Evolutionary conservation across 2,888 invertebrate species (phyloP).

Genomic region (Caradrina kadenii): DNA sequence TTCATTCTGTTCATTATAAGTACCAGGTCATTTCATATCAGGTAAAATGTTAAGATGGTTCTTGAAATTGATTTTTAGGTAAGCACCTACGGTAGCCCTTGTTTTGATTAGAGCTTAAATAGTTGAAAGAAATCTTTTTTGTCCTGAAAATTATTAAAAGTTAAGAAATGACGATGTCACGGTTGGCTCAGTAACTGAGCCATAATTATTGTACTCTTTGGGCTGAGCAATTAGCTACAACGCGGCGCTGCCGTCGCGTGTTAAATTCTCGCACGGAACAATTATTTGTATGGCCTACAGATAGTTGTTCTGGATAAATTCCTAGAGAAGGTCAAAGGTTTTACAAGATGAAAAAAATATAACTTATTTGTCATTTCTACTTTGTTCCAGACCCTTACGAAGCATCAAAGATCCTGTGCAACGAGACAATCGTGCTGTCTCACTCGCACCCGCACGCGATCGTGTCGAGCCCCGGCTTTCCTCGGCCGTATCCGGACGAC

Average conservation of each 20-base stretch:
- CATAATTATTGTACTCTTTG: too few relatives aligned
- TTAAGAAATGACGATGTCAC: too few relatives aligned
- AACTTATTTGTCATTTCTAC: neutral
- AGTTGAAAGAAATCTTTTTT: neutral
- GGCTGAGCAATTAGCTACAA: too few relatives aligned
- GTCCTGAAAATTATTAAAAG: too few relatives aligned
- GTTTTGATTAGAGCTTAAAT: neutral
- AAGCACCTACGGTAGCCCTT: neutral
- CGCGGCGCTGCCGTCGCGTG: too few relatives aligned
- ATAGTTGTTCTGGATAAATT: too few relatives aligned
- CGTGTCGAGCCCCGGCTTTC: constrained; percentile 95
- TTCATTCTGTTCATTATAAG: constrained; percentile 11
- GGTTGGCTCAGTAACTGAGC: too few relatives aligned
- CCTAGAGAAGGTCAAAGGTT: too few relatives aligned
- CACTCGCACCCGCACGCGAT: constrained; percentile 92
- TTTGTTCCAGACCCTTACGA: constrained; percentile 84
- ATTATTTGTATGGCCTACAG: too few relatives aligned
- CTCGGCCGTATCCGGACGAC: constrained; percentile 94
- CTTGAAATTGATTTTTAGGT: neutral
- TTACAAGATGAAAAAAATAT: too few relatives aligned
- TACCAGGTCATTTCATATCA: constrained; percentile 15
- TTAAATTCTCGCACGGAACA: too few relatives aligned
- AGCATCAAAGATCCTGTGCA: constrained; percentile 90
- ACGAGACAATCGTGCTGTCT: constrained; percentile 92
- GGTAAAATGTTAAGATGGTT: constrained; percentile 10